Conservation (phyloP, 30 jellyfish, hydroid and myxozoan species). For the Hydractinia symbiolongicarpus region DNA sequence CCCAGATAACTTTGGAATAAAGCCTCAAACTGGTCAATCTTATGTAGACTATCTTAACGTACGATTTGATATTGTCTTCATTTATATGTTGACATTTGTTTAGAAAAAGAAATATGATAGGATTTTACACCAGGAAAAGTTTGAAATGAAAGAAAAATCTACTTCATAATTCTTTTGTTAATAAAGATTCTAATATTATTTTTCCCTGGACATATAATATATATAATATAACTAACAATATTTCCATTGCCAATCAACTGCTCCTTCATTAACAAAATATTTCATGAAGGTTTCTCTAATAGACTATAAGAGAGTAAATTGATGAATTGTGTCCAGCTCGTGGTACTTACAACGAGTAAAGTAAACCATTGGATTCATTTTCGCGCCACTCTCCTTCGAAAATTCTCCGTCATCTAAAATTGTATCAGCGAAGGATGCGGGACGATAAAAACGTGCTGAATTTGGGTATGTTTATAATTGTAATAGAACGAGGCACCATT, state of each 20-base stretch:
- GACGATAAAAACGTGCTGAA: slow-evolving; percentile 37
- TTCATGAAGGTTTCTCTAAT: slow-evolving; percentile 36
- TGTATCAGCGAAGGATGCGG: slow-evolving; percentile 35
- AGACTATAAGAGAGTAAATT: slow-evolving; percentile 30
- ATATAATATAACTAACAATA: slow-evolving; percentile 13
- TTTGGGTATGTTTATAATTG: background rate
- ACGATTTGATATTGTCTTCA: background rate
- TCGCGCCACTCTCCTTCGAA: slow-evolving; percentile 39
- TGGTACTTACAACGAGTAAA: slow-evolving; percentile 28
- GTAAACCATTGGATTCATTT: slow-evolving; percentile 27
- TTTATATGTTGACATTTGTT: background rate
- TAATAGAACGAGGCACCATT: no score
- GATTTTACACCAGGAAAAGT: background rate
- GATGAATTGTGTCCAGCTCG: slow-evolving; percentile 41
- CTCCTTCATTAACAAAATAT: slow-evolving; percentile 56
- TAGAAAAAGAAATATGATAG: slow-evolving; percentile 2
- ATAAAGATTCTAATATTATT: background rate
- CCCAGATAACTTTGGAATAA: background rate
- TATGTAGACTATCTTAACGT: background rate
- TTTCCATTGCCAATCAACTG: slow-evolving; percentile 70
- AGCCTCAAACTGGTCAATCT: background rate
- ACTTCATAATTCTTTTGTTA: slow-evolving; percentile 4
- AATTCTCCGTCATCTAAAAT: slow-evolving; percentile 10
- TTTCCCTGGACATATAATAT: background rate
- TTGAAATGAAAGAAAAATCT: background rate